A percentile compares a stretch with the other conserved stretches of the same genome.
These are phyloP conservation scores for Zingel zingel DNA, from an alignment of 2,113 vertebrate genomes.

Conservation along the genomic window DNA sequence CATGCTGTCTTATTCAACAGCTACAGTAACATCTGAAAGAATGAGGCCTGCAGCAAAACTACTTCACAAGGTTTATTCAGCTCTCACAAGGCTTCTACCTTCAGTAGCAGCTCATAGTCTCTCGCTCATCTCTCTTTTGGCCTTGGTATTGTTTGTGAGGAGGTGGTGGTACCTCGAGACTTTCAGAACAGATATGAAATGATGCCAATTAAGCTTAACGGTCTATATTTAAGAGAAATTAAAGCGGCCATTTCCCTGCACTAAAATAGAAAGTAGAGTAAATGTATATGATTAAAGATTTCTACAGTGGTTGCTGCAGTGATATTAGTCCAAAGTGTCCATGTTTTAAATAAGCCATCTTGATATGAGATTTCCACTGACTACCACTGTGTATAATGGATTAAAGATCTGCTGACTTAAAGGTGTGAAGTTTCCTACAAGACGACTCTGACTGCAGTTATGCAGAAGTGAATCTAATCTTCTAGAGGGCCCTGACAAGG, in stretches of 20 bases:
- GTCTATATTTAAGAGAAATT: not conserved
- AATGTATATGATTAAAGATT: not conserved
- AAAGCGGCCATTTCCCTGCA: not conserved
- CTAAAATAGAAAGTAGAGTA: not conserved
- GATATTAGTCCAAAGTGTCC: not conserved
- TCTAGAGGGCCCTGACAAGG: not conserved
- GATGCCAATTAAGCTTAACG: not conserved
- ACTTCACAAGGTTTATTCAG: conserved; percentile 14
- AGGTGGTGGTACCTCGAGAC: not conserved
- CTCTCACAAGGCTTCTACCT: not conserved
- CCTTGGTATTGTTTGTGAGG: not conserved
- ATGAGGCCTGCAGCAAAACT: not conserved
- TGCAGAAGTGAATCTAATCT: conserved; percentile 21
- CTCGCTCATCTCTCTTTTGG: not conserved
- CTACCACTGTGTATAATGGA: conserved; percentile 45
- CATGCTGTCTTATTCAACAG: conserved; percentile 14
- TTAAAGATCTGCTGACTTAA: conserved; percentile 41
- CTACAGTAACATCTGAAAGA: conserved; percentile 21
- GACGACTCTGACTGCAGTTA: conserved; percentile 2
- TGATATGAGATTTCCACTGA: conserved; percentile 19
- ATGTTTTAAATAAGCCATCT: not conserved
- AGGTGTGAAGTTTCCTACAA: conserved; percentile 22
- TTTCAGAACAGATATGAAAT: not conserved
- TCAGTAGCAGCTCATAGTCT: not conserved
- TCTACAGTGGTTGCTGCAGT: not conserved